These are phyloP conservation scores for Eurosta solidaginis DNA, from an alignment of 1,140 invertebrate species.

Conservation along the genomic window DNA sequence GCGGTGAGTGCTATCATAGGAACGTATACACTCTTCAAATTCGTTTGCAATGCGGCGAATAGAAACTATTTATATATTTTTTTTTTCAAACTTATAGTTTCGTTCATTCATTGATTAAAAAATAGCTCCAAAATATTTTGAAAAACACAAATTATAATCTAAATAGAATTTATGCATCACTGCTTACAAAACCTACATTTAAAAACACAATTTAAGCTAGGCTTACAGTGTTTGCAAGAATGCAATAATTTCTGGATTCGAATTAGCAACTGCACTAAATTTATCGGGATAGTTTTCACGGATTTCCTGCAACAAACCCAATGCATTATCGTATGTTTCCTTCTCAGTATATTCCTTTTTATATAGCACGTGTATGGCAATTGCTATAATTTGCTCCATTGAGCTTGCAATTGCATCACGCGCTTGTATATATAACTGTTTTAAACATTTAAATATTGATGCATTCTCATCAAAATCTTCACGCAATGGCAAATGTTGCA, in stretches of 20 bases:
- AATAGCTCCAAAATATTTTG: not conserved
- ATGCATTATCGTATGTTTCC: slow-evolving; percentile 48
- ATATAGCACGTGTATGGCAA: slow-evolving; percentile 63
- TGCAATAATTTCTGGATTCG: slow-evolving; percentile 42
- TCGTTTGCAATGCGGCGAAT: too few species aligned
- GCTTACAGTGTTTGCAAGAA: slow-evolving; percentile 49
- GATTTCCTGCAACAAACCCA: slow-evolving; percentile 63
- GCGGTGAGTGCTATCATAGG: too few species aligned
- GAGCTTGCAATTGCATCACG: slow-evolving; percentile 63
- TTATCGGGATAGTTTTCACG: slow-evolving; percentile 65
- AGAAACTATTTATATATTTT: too few species aligned
- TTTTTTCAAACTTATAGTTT: too few species aligned
- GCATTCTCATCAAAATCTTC: slow-evolving; percentile 78
- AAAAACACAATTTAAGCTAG: not conserved
- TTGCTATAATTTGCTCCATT: slow-evolving; percentile 63
- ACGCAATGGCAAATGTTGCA: slow-evolving; percentile 73
- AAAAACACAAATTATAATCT: not conserved
- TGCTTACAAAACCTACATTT: not conserved
- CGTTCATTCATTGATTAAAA: not conserved
- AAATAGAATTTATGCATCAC: not conserved
- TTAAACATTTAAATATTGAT: slow-evolving; percentile 71
- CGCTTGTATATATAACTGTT: slow-evolving; percentile 66
- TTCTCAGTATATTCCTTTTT: slow-evolving; percentile 59
- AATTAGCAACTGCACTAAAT: slow-evolving; percentile 50
- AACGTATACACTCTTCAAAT: too few species aligned